Conservation (phyloP, 2,797 vertebrate genomes). For the Trachurus trachurus region DNA sequence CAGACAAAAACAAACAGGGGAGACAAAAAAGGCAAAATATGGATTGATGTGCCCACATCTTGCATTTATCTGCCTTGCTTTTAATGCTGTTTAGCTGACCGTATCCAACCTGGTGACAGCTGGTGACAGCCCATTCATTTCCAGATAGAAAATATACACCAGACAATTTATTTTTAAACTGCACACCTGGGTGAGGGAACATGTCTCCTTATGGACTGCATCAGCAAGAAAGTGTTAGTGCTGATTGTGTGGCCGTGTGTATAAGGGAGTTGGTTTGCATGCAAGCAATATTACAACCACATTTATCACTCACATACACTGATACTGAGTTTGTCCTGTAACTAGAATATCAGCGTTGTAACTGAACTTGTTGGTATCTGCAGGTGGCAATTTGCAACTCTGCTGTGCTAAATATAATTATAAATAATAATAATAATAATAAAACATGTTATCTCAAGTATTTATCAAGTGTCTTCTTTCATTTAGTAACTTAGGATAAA, state of each 20-base stretch:
- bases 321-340: conserved; percentile 7
- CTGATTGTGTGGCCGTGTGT: conserved; percentile 34
- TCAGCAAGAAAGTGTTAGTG: conserved; percentile 61
- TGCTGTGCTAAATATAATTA: neutral
- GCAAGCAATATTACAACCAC: conserved; percentile 10
- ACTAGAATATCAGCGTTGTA: neutral
- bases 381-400: neutral
- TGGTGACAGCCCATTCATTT: conserved; percentile 61
- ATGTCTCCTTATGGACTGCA: conserved; percentile 27
- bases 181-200: conserved; percentile 33
- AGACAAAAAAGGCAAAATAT: conserved; percentile 11
- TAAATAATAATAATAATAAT: neutral
- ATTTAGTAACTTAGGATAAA: neutral
- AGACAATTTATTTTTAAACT: conserved; percentile 40
- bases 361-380: neutral
- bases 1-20: neutral
- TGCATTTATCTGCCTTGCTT: conserved; percentile 31
- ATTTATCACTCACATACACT: conserved; percentile 17
- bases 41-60: conserved; percentile 42
- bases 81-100: conserved; percentile 41
- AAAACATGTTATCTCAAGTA: neutral
- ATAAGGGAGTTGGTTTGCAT: neutral
- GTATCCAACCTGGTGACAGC: conserved; percentile 47
- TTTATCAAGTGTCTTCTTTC: neutral
- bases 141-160: conserved; percentile 34